Percentiles rank a stretch among this genome's conserved stretches.
These are phyloP conservation scores for Corythoichthys intestinalis DNA, from an alignment of 2,113 vertebrate species.

Conservation along the genomic window DNA sequence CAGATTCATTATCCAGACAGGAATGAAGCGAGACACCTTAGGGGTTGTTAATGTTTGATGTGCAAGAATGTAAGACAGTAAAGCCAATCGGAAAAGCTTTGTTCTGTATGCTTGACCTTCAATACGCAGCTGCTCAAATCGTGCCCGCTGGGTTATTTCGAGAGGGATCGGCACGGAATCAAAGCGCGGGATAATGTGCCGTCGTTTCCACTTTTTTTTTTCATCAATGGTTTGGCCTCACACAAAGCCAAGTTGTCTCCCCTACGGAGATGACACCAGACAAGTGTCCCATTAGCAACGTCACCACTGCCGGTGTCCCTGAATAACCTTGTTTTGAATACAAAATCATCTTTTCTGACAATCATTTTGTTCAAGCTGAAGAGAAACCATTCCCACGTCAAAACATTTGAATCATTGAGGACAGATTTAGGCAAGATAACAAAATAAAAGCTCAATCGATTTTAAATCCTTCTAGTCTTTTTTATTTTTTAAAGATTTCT, in stretches of 20 bases:
- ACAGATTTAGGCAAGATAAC: not conserved
- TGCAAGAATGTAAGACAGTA: conserved; percentile 16
- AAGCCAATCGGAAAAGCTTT: conserved; percentile 39
- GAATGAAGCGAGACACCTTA: conserved; percentile 10
- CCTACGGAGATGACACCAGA: conserved; percentile 24
- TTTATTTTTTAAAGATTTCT: conserved; percentile 21
- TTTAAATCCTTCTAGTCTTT: not conserved
- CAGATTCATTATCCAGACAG: conserved; percentile 43
- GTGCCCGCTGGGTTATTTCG: conserved; percentile 19
- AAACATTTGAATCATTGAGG: not conserved
- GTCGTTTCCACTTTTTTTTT: not conserved
- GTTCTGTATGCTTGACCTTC: conserved; percentile 36
- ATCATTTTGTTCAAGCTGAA: too few species aligned
- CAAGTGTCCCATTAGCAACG: not conserved
- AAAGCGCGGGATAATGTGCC: conserved; percentile 36
- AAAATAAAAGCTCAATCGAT: not conserved
- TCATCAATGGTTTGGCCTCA: conserved; percentile 11
- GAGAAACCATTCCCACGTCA: not conserved
- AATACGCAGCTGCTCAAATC: conserved; percentile 20
- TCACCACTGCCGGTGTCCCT: not conserved
- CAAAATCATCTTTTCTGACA: not conserved
- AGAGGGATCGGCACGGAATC: conserved; percentile 25
- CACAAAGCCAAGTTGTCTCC: conserved; percentile 28
- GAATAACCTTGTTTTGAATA: conserved; percentile 7
- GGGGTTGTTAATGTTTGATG: conserved; percentile 33